A percentile compares a stretch with the other conserved stretches of the same genome.
Evolutionary conservation across 2,888 invertebrate genomes (phyloP).

Genomic region (Lycophotia porphyrea): DNA sequence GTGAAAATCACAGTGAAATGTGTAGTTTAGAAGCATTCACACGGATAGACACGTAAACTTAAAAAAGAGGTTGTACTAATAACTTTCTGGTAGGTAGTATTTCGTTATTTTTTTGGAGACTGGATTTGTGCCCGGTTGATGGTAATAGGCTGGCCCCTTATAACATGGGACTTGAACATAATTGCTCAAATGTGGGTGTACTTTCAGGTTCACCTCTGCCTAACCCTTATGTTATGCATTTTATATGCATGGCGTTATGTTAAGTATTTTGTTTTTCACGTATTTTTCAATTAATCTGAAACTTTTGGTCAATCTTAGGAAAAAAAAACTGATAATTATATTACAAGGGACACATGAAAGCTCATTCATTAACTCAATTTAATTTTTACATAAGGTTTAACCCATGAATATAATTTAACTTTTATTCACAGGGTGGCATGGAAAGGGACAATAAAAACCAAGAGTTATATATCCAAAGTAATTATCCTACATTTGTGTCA

Average conservation of each 20-base stretch:
- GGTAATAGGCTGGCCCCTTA: too few relatives aligned
- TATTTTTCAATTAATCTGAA: neutral
- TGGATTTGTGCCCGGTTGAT: too few relatives aligned
- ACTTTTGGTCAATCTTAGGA: neutral
- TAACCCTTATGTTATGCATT: too few relatives aligned
- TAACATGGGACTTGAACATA: too few relatives aligned
- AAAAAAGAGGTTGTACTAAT: too few relatives aligned
- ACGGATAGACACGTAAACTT: too few relatives aligned
- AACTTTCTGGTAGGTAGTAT: too few relatives aligned
- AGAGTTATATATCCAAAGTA: slow-evolving; percentile 38
- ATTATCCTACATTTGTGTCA: slow-evolving; percentile 38
- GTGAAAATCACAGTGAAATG: neutral
- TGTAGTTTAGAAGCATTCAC: neutral
- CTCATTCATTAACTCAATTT: neutral
- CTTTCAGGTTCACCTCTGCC: too few relatives aligned
- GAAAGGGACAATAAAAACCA: slow-evolving; percentile 33
- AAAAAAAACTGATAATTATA: neutral
- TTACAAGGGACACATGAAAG: too few relatives aligned
- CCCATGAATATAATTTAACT: slow-evolving; percentile 2
- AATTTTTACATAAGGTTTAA: neutral
- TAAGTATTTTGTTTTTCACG: neutral
- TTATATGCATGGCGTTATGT: too few relatives aligned
- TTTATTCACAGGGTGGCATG: slow-evolving; percentile 36
- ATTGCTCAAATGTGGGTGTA: too few relatives aligned
- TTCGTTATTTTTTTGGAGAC: too few relatives aligned